Conservation (phyloP, 2,113 vertebrate species). For the Ictalurus punctatus region DNA sequence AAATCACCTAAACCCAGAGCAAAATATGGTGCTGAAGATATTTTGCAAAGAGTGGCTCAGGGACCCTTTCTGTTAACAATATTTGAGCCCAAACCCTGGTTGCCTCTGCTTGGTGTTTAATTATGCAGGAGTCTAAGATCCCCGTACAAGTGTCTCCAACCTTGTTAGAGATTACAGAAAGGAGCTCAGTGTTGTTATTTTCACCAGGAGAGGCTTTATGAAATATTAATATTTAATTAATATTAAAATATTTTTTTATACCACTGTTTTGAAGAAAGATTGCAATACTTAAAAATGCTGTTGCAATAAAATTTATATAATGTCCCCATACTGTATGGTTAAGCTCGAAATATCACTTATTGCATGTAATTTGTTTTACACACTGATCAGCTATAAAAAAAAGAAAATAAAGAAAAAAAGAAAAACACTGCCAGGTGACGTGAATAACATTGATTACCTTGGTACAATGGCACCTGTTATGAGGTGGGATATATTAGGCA, state of each 20-base stretch:
- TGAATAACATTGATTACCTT: too few species aligned
- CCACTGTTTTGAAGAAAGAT: neutral
- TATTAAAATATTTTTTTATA: too few species aligned
- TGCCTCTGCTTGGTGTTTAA: neutral
- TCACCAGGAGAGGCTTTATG: neutral
- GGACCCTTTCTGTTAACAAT: neutral
- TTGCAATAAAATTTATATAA: neutral
- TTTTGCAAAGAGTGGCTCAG: neutral
- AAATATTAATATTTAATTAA: neutral
- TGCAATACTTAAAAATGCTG: neutral
- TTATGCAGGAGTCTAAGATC: neutral
- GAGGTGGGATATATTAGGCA: too few species aligned
- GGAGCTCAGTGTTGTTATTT: neutral
- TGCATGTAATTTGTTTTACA: neutral
- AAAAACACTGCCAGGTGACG: too few species aligned
- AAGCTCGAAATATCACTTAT: neutral
- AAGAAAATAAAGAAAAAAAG: too few species aligned
- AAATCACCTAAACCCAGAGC: neutral
- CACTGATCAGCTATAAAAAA: too few species aligned
- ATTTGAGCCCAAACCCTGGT: neutral
- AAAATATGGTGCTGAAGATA: neutral
- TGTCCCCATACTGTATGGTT: neutral
- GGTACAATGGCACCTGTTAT: too few species aligned
- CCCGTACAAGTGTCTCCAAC: neutral
- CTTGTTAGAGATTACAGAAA: too few species aligned